A percentile compares a stretch with the other conserved stretches of the same genome.
These are phyloP conservation scores for Apostichopus parvimensis DNA, from an alignment of 35 echinoderm and acorn worm species.

Conservation along the genomic window DNA sequence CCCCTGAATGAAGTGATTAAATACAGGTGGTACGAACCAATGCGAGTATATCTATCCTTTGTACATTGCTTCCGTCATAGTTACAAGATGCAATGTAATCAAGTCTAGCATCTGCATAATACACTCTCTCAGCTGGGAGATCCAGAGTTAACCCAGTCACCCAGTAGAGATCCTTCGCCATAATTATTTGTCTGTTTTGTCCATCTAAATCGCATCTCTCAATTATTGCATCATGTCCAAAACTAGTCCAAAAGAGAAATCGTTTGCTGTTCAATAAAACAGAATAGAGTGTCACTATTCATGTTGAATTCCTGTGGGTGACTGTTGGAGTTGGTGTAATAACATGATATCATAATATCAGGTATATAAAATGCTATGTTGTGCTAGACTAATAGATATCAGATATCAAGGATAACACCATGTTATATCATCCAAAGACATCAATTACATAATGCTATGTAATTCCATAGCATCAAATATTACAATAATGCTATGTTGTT, in stretches of 20 bases:
- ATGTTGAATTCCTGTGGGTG: no score
- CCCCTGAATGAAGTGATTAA: neutral
- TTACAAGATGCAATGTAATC: slow-evolving; percentile 79
- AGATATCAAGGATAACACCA: no score
- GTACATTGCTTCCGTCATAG: slow-evolving; percentile 66
- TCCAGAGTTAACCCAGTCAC: slow-evolving; percentile 73
- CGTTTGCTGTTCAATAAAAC: slow-evolving; percentile 52
- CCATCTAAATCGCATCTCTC: slow-evolving; percentile 81
- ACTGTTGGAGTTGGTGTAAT: no score
- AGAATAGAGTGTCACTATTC: no score
- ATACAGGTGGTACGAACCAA: slow-evolving; percentile 39
- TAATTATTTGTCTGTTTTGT: slow-evolving; percentile 56
- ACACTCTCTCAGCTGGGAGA: slow-evolving; percentile 63
- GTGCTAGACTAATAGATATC: no score
- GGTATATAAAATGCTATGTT: no score
- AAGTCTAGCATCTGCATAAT: slow-evolving; percentile 62
- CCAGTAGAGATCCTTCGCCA: slow-evolving; percentile 54
- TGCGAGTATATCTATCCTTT: neutral
- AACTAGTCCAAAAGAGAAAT: slow-evolving; percentile 74
- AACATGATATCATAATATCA: no score
- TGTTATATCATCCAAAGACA: no score
- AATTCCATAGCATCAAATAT: no score
- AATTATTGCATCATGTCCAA: slow-evolving; percentile 49
- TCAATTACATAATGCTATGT: no score
- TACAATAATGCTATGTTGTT: no score